phyloP scores from a whole-genome alignment of 2,113 vertebrate genomes.

The Butastur rufipennis region DNA sequence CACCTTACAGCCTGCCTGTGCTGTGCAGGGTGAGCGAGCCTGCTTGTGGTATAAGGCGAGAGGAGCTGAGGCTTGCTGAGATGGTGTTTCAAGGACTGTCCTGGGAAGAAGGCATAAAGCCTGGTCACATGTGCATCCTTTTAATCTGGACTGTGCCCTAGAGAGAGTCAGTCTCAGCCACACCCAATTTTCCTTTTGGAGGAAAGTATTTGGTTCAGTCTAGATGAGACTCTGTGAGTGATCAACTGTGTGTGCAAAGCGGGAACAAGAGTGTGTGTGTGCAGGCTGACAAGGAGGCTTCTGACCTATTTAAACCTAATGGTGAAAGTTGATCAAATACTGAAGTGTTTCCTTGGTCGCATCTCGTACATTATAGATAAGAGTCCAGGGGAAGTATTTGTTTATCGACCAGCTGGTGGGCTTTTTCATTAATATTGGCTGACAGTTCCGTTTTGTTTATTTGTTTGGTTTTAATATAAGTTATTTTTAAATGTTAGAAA shows the following conservation, averaged over 20 bases:
- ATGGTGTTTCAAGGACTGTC: accelerated
- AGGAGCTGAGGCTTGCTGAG: neutral
- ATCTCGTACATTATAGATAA: neutral
- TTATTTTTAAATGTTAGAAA: neutral
- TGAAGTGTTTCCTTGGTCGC: neutral
- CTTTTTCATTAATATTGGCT: neutral
- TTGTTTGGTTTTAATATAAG: neutral
- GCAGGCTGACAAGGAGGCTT: neutral
- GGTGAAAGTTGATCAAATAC: neutral
- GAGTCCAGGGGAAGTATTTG: neutral
- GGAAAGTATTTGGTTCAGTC: neutral
- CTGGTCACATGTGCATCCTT: neutral
- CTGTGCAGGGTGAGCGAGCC: neutral
- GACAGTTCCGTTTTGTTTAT: neutral
- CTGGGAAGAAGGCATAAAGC: neutral
- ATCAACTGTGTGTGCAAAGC: neutral
- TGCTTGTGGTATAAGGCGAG: neutral
- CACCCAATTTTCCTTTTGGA: neutral
- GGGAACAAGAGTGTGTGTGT: neutral
- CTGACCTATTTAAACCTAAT: neutral
- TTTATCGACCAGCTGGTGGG: neutral
- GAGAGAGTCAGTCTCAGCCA: neutral
- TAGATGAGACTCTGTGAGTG: neutral
- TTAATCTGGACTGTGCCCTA: neutral
- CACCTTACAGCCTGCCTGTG: neutral